Percentiles rank a stretch among this genome's conserved stretches.
Evolutionary conservation across 2,888 invertebrate species (phyloP).

Genomic region (Alloscopus bannaensis): DNA sequence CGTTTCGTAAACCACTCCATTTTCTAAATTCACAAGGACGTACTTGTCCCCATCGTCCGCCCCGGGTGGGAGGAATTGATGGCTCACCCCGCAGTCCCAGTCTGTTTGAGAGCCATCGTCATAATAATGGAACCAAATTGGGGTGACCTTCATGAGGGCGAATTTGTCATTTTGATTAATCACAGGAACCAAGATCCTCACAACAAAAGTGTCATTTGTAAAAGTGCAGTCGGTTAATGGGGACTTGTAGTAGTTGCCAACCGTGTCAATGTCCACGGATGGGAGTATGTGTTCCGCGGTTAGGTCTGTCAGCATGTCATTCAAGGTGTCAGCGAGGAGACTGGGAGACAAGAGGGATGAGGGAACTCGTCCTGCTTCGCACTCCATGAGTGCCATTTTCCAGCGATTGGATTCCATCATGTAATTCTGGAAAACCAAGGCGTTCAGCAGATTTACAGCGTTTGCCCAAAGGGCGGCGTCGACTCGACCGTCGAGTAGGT

Average conservation of each 20-base stretch:
- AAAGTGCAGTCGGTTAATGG: constrained; percentile 63
- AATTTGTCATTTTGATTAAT: constrained; percentile 27
- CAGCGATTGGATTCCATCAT: constrained; percentile 62
- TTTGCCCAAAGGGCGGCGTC: constrained; percentile 62
- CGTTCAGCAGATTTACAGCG: constrained; percentile 40
- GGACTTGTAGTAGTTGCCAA: constrained; percentile 55
- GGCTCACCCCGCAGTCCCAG: constrained; percentile 40
- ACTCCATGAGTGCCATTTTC: constrained; percentile 58
- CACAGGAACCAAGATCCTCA: constrained; percentile 60
- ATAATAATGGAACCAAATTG: constrained; percentile 44
- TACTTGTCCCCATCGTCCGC: not conserved
- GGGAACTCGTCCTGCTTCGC: constrained; percentile 58
- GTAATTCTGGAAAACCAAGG: constrained; percentile 49
- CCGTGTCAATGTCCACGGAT: constrained; percentile 33
- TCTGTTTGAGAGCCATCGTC: constrained; percentile 18
- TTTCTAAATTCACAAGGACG: constrained; percentile 41
- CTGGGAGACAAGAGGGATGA: constrained; percentile 42
- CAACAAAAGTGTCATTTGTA: constrained; percentile 55
- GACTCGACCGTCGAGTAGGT: constrained; percentile 30
- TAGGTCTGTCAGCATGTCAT: constrained; percentile 44
- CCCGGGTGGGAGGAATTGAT: constrained; percentile 15
- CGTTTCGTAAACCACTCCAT: constrained; percentile 51
- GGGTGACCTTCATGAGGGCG: constrained; percentile 29
- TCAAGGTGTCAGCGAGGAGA: constrained; percentile 38
- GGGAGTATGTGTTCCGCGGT: constrained; percentile 18